Conservation (phyloP, 1,140 invertebrate genomes). For the Lepidurus couesii region DNA sequence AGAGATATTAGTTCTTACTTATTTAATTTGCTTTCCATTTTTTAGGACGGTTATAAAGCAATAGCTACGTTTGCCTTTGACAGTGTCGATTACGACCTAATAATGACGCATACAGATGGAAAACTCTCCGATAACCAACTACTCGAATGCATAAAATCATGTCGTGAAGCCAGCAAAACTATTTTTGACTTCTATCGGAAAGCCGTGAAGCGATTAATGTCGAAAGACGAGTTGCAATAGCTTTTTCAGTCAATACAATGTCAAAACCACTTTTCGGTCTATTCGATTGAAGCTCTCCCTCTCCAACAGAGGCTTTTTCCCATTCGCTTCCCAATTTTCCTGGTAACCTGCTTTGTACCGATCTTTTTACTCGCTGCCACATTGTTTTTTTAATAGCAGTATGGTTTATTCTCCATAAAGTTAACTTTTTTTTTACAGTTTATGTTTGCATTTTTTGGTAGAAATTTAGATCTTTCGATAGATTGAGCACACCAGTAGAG, state of each 20-base stretch:
- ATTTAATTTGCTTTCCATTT: constrained; percentile 35
- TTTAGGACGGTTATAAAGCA: constrained; percentile 48
- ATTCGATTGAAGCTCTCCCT: not conserved
- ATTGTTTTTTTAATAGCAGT: no score
- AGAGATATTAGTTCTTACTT: constrained; percentile 28
- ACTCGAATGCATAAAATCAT: constrained; percentile 55
- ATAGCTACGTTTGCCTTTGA: constrained; percentile 65
- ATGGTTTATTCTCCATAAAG: no score
- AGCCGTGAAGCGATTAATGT: constrained; percentile 45
- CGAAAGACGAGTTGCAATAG: constrained; percentile 30
- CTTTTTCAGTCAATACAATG: not conserved
- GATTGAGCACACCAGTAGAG: no score
- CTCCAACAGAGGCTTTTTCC: not conserved
- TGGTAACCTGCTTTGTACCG: no score
- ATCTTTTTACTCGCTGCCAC: no score
- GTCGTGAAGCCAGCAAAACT: constrained; percentile 56
- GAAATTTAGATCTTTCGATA: no score
- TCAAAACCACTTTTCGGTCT: not conserved
- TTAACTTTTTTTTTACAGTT: no score
- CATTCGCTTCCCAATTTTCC: no score
- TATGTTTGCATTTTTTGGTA: no score
- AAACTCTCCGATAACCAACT: constrained; percentile 59
- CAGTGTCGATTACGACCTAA: constrained; percentile 55
- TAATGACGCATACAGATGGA: constrained; percentile 61
- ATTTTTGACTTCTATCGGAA: constrained; percentile 67